Evolutionary conservation across 2,888 invertebrate genomes (phyloP).

Genomic region (Coelogynopora nodosa): DNA sequence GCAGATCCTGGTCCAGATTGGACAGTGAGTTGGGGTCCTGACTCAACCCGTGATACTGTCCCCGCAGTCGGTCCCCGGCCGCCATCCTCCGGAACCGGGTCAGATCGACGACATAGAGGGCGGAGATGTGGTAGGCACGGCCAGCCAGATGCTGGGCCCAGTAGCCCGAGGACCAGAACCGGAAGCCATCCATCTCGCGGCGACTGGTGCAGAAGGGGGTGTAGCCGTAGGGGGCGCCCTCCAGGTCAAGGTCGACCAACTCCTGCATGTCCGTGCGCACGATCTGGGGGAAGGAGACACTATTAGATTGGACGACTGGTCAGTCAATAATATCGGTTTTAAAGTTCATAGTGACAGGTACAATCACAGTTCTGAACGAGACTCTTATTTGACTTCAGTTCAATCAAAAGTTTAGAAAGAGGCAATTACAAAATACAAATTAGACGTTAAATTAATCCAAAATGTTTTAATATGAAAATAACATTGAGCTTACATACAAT

Average conservation of each 20-base stretch:
- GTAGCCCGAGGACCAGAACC: constrained; percentile 98
- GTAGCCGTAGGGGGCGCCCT: constrained; percentile 93
- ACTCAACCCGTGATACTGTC: constrained; percentile 96
- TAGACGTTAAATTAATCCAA: too few species aligned
- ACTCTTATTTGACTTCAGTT: too few species aligned
- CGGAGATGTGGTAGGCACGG: constrained; percentile 79
- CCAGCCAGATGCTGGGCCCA: constrained; percentile 96
- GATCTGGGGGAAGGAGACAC: neutral
- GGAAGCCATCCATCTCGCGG: constrained; percentile 96
- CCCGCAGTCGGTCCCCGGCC: constrained; percentile 91
- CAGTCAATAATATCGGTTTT: too few species aligned
- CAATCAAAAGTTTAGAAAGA: too few species aligned
- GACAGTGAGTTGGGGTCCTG: constrained; percentile 98
- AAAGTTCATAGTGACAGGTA: too few species aligned
- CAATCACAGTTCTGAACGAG: neutral
- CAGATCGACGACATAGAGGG: constrained; percentile 93
- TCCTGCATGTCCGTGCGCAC: constrained; percentile 70
- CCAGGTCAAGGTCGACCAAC: constrained; percentile 79
- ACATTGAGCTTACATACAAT: too few species aligned
- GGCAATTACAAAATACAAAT: neutral
- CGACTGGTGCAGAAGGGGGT: constrained; percentile 97
- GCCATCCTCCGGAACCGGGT: constrained; percentile 92
- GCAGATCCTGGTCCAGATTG: constrained; percentile 90
- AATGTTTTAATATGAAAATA: too few species aligned
- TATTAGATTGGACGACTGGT: too few species aligned